phyloP scores from a whole-genome alignment of 2,113 vertebrate genomes.

The Alligator sinensis region DNA sequence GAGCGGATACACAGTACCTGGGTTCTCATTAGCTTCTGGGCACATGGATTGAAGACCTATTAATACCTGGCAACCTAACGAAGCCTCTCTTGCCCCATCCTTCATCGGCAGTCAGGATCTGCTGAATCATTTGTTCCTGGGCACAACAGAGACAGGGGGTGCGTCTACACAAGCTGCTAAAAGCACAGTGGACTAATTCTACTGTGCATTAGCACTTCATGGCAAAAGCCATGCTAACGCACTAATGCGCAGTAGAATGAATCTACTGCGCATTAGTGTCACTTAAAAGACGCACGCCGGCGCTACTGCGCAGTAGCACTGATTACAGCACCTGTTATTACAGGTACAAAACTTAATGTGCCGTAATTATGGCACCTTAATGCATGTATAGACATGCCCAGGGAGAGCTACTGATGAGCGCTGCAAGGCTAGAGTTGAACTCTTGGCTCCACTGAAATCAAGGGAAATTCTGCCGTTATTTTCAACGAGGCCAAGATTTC shows the following conservation, averaged over 20 bases:
- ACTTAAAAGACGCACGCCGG: no score
- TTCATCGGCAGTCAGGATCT: neutral
- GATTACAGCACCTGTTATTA: no score
- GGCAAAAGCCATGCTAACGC: no score
- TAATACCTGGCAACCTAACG: neutral
- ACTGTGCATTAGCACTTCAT: no score
- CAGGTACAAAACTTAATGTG: no score
- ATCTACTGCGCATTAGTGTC: no score
- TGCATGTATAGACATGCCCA: neutral
- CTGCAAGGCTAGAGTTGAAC: neutral
- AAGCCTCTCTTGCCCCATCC: neutral
- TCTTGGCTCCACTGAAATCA: neutral
- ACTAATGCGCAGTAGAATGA: no score
- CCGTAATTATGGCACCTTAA: no score
- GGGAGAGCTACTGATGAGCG: neutral
- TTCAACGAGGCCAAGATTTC: neutral
- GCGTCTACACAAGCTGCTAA: no score
- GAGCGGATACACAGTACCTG: neutral
- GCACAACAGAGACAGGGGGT: no score
- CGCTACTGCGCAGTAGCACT: no score
- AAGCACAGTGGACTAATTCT: no score
- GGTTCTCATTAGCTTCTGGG: neutral
- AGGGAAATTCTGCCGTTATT: neutral
- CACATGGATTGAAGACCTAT: neutral
- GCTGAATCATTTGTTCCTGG: neutral